Conservation (phyloP, 2,797 vertebrate genomes). For the Danio albolineatus region DNA sequence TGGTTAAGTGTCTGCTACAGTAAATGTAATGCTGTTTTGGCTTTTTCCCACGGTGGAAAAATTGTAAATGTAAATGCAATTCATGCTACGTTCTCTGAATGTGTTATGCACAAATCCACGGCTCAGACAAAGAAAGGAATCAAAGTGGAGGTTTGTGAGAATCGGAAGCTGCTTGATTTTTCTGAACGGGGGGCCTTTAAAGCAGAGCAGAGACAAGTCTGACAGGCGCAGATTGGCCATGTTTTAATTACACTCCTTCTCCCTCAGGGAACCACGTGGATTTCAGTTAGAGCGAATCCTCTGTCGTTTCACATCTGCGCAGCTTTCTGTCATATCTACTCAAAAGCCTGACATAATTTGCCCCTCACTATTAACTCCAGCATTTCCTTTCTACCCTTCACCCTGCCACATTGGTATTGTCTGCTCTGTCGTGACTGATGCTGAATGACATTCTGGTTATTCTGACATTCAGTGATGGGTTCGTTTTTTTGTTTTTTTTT, state of each 20-base stretch:
- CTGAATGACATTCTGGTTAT: background rate
- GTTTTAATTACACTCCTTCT: constrained; percentile 56
- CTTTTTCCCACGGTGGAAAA: background rate
- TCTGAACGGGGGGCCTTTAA: constrained; percentile 31
- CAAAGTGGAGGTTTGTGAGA: constrained; percentile 1
- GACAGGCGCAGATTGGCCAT: constrained; percentile 58
- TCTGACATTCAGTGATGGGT: background rate
- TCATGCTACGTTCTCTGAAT: constrained; percentile 19
- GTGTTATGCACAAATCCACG: constrained; percentile 20
- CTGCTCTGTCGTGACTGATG: constrained; percentile 4
- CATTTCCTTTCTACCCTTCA: constrained; percentile 2
- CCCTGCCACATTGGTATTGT: background rate
- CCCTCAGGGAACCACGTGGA: constrained; percentile 25
- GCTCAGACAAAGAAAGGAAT: constrained; percentile 26
- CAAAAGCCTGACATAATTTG: constrained; percentile 42
- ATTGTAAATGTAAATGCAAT: constrained; percentile 14
- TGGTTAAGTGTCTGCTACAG: background rate
- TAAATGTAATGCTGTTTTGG: no score
- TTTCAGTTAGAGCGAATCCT: constrained; percentile 44
- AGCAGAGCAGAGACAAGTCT: constrained; percentile 39
- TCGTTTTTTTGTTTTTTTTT: no score
- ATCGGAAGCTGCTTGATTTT: constrained; percentile 28
- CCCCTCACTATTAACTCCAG: constrained; percentile 14
- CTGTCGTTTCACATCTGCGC: constrained; percentile 44
- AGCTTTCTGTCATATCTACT: constrained; percentile 40